These are phyloP conservation scores for Nannospalax galili DNA, from an alignment of 2,113 vertebrate genomes.

Conservation along the genomic window DNA sequence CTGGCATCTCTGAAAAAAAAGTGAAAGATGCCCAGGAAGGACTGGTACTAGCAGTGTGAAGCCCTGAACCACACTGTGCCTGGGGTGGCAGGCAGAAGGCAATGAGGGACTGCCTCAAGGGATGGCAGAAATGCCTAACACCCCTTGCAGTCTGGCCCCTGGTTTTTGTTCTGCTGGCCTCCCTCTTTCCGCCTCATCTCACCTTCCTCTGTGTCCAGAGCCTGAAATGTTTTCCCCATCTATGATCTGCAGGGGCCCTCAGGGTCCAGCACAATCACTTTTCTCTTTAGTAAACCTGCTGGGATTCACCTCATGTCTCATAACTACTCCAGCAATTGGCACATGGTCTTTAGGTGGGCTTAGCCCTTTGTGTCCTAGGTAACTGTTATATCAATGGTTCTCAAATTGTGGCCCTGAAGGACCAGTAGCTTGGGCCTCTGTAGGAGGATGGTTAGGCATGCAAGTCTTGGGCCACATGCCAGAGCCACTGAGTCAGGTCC, in stretches of 20 bases:
- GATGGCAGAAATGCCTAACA: background rate
- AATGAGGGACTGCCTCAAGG: background rate
- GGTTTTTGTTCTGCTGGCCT: background rate
- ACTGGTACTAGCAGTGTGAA: background rate
- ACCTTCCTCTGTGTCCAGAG: too few relatives aligned
- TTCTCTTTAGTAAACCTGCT: background rate
- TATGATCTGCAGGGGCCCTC: background rate
- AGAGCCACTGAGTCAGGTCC: background rate
- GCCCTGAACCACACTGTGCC: background rate
- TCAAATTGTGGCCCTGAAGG: background rate
- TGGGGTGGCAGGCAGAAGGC: background rate
- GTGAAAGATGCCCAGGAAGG: background rate
- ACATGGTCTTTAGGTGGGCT: background rate
- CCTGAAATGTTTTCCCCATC: background rate
- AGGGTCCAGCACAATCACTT: background rate
- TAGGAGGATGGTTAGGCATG: background rate
- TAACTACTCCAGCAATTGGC: background rate
- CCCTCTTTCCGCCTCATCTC: fast-evolving
- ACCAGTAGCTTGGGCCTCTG: background rate
- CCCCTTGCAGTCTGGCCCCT: background rate
- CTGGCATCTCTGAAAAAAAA: background rate
- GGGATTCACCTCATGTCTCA: background rate
- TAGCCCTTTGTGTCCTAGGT: background rate
- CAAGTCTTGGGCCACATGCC: fast-evolving
- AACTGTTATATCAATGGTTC: background rate